These are phyloP conservation scores for Caenorhabditis parvicauda DNA, from an alignment of 2,888 invertebrate species.

Conservation along the genomic window DNA sequence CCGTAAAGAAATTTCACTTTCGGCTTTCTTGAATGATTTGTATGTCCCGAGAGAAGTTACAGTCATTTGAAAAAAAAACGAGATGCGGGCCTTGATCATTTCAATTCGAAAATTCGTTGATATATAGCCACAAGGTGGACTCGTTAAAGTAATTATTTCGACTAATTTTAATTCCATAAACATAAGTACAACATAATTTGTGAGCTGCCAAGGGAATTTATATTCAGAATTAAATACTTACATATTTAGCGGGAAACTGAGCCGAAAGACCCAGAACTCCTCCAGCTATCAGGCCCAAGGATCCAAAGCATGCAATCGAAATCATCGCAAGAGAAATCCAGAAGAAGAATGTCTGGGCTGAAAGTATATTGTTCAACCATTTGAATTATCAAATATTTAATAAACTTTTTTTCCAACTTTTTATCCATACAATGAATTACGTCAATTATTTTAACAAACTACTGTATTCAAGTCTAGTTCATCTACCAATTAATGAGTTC, in stretches of 20 bases:
- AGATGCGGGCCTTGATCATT: too few species aligned
- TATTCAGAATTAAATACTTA: constrained; percentile 13
- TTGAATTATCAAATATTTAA: not conserved
- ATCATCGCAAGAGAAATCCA: constrained; percentile 31
- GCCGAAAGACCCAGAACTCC: constrained; percentile 39
- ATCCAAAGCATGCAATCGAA: constrained; percentile 35
- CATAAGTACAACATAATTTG: not conserved
- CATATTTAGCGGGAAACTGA: constrained; percentile 30
- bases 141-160: not conserved
- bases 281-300: constrained; percentile 42
- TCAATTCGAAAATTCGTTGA: too few species aligned
- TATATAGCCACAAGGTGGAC: not conserved
- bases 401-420: not conserved
- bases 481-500: too few species aligned
- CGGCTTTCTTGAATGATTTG: too few species aligned
- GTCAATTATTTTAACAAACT: too few species aligned
- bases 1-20: too few species aligned
- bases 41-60: too few species aligned
- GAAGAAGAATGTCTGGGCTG: constrained; percentile 37
- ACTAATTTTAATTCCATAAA: not conserved
- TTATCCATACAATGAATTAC: too few species aligned
- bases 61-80: not conserved
- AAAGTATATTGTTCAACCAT: too few species aligned
- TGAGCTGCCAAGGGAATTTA: not conserved
- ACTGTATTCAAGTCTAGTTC: too few species aligned